Conservation (phyloP, 2,888 invertebrate genomes). For the Limnephilus rhombicus region DNA sequence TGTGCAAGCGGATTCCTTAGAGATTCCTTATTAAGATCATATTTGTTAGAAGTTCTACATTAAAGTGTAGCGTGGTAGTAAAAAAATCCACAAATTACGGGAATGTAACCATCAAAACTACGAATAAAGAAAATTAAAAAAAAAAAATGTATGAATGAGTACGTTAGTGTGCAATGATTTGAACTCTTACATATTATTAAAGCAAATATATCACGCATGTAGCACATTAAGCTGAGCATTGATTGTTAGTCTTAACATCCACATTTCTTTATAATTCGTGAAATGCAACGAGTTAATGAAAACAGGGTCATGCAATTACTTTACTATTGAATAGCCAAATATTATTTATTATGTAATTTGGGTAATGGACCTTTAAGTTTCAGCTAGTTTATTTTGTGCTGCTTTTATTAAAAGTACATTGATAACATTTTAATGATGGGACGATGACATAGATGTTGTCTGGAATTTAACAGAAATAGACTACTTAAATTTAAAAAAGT, state of each 20-base stretch:
- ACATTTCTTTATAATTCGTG: not conserved
- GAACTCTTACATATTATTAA: conserved; percentile 9
- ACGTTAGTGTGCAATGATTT: not conserved
- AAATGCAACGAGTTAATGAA: not conserved
- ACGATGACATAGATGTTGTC: no score
- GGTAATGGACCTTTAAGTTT: no score
- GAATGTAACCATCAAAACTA: no score
- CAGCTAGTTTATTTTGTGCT: not conserved
- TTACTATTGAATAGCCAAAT: not conserved
- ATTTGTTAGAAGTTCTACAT: not conserved
- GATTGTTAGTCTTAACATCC: not conserved
- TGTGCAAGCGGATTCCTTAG: no score
- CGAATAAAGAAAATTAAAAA: no score
- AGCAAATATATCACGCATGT: conserved; percentile 4
- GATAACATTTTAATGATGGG: no score
- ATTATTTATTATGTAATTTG: not conserved
- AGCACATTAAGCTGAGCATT: not conserved
- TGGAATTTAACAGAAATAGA: not conserved
- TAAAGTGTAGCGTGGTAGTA: not conserved
- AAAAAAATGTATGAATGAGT: not conserved
- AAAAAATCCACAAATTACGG: no score
- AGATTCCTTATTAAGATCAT: not conserved
- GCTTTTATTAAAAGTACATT: no score
- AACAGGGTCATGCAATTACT: not conserved
- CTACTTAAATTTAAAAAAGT: not conserved